These are phyloP conservation scores for Enteromius anoplus DNA, from an alignment of 2,797 vertebrate genomes.

Conservation along the genomic window DNA sequence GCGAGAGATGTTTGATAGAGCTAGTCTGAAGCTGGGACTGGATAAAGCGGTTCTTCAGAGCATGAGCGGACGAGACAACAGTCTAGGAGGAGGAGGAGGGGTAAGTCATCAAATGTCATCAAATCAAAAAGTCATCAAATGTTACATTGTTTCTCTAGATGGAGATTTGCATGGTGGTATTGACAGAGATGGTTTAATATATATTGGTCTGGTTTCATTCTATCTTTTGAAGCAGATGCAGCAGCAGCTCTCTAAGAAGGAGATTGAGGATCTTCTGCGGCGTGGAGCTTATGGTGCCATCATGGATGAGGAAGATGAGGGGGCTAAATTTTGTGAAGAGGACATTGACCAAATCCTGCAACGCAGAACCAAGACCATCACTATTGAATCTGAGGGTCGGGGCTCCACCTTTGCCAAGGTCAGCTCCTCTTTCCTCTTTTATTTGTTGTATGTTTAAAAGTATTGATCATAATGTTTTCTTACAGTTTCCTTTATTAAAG, in stretches of 20 bases:
- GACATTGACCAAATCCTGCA: conserved; percentile 98
- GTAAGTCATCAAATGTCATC: conserved; percentile 29
- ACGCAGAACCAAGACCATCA: conserved; percentile 96
- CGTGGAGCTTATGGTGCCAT: conserved; percentile 96
- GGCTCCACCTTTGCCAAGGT: conserved; percentile 99
- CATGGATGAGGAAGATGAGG: conserved; percentile 98
- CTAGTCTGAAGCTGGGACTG: conserved; percentile 95
- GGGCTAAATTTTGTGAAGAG: conserved; percentile 98
- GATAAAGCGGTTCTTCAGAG: conserved; percentile 98
- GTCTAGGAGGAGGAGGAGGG: conserved; percentile 83
- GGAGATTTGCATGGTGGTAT: not conserved
- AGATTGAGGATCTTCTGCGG: conserved; percentile 95
- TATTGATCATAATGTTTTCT: not conserved
- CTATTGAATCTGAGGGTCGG: conserved; percentile 95
- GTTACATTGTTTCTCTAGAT: not conserved
- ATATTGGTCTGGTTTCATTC: not conserved
- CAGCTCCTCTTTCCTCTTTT: not conserved
- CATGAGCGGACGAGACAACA: conserved; percentile 97
- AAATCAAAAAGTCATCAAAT: not conserved
- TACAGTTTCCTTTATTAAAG: not conserved
- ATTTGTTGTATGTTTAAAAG: not conserved
- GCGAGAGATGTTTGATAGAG: conserved; percentile 98
- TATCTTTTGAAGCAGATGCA: conserved; percentile 77
- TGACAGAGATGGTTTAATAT: not conserved
- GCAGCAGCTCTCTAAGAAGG: conserved; percentile 98